Percentiles rank a stretch among this genome's conserved stretches.
Conservation (phyloP, 2,797 vertebrate genomes). For the Carduelis carduelis region DNA sequence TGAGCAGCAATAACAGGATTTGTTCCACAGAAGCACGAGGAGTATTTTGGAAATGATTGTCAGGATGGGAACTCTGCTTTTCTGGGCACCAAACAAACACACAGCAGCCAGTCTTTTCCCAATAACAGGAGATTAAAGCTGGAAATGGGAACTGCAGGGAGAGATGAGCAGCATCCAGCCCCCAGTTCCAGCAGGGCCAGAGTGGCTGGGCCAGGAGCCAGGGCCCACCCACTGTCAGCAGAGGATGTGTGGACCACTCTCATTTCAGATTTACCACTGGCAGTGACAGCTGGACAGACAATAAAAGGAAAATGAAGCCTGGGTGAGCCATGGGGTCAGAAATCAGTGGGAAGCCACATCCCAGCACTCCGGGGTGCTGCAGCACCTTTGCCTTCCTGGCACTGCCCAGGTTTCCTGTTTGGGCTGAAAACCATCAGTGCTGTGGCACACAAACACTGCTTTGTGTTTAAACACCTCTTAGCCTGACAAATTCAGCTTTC, state of each 20-base stretch:
- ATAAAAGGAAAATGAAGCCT: rapidly evolving
- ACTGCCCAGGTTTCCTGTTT: rapidly evolving
- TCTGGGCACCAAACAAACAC: neutral
- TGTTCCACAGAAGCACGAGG: neutral
- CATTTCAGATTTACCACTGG: rapidly evolving
- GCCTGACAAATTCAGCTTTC: neutral
- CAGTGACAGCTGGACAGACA: neutral
- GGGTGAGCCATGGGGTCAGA: rapidly evolving
- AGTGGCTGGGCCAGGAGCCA: neutral
- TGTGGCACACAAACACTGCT: rapidly evolving
- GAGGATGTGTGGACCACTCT: rapidly evolving
- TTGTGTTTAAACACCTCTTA: neutral
- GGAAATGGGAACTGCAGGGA: neutral
- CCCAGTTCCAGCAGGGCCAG: neutral
- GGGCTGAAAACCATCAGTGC: rapidly evolving
- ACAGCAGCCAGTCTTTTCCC: neutral
- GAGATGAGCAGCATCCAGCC: neutral
- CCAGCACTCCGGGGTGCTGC: rapidly evolving
- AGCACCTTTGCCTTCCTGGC: neutral
- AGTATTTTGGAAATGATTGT: neutral
- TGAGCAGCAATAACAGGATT: neutral
- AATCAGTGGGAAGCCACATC: rapidly evolving
- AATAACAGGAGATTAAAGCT: neutral
- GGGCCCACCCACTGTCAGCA: neutral
- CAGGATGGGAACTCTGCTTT: neutral